Evolutionary conservation across 1,140 invertebrate species (phyloP).

Genomic region (Dendrolimus punctatus): DNA sequence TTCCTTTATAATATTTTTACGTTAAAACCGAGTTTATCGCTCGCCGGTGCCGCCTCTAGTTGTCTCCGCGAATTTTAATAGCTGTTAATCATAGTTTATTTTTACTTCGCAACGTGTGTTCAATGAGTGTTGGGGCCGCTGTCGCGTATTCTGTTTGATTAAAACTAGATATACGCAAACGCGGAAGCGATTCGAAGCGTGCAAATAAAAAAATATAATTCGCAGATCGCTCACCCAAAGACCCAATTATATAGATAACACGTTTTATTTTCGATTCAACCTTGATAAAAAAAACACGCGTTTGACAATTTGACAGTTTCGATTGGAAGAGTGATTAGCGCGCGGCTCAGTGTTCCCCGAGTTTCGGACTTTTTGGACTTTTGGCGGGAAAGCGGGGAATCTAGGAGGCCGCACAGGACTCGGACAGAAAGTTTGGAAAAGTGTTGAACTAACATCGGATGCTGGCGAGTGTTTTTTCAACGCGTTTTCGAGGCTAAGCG

Average conservation of each 20-base stretch:
- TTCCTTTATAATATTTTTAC: conserved; percentile 36
- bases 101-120: conserved; percentile 68
- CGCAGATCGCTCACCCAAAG: conserved; percentile 30
- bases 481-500: conserved; percentile 71
- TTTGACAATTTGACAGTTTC: conserved; percentile 18
- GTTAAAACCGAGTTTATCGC: conserved; percentile 35
- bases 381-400: conserved; percentile 41
- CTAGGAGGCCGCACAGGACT: conserved; percentile 36
- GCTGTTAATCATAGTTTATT: conserved; percentile 70
- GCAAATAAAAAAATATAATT: conserved; percentile 25
- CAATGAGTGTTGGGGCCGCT: conserved; percentile 59
- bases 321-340: conserved; percentile 17
- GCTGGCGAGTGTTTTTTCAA: conserved; percentile 67
- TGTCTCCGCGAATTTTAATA: conserved; percentile 67
- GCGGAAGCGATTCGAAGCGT: conserved; percentile 47
- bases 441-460: conserved; percentile 61
- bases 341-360: conserved; percentile 9
- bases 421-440: conserved; percentile 67
- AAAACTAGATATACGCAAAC: conserved; percentile 37
- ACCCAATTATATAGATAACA: conserved; percentile 25
- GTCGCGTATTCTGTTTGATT: conserved; percentile 48
- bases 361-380: conserved; percentile 20
- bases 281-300: conserved; percentile 15
- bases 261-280: conserved; percentile 18
- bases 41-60: conserved; percentile 31